Evolutionary conservation across 2,113 vertebrate species (phyloP), one percentile per base, ranked within the genome.

Genomic region (Mesembrinibis cayennensis): DNA sequence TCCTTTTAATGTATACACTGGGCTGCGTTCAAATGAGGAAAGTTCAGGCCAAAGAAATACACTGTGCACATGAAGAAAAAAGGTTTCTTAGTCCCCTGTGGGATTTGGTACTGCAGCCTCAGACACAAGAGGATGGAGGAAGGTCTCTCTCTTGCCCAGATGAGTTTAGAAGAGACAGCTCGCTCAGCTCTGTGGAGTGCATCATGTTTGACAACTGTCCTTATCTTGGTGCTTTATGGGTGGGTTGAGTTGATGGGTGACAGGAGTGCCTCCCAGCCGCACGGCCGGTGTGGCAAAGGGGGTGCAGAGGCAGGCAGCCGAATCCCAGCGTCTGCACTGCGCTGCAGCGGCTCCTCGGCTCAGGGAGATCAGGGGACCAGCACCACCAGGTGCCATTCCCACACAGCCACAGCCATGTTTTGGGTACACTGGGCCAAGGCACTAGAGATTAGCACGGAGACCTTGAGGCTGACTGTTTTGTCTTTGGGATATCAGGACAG

Each of bases 261-360:
- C 53, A 83, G 49, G 27, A 63, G 44, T 34, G 53, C 40, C 69
- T 56, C 34, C 59, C 53, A 74, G 65, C 22, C 0, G 0, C 13
- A 3, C 0, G 25, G 52, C 40, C 19, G 7, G 44, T 0, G 10
- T 38, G 78, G 44, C 42, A 63, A 52, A 45, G 44, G 29, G 52
- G n/a, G 66, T 55, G 34, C 67, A 27, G 40, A 18, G 44, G 38
- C 1, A 10, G 15, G 6, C 4, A 11, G n/a, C 34, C 0, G 0
- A 59, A 25, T 11, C n/a, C n/a, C 6, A 3, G 17, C 6, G 27
- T 45, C 62, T n/a, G 52, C 53, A 12, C 23, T 7, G 0, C 0
- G 3, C 73, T 34, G 73, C 30, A 36, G 38, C 3, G 27, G 16
- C 66, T 59, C 0, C 45, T 67, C 36, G 29, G 23, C 40, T 6